Base-by-base conservation (phyloP, 2,888 invertebrate species). In the Biston betularia region DNA sequence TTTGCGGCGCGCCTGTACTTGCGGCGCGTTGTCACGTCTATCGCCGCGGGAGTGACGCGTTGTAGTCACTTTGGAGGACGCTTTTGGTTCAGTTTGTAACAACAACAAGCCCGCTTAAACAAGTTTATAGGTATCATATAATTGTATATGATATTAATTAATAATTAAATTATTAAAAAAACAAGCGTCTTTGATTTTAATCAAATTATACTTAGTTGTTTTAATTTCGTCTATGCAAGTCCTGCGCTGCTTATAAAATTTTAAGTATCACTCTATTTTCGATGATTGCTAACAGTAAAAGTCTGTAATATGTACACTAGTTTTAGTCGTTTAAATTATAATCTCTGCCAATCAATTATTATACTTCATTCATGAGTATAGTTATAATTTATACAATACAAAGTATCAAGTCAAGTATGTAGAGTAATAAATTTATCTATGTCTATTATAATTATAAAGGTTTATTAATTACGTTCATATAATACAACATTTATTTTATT, bases 1-100 rank as follows among this genome's bases (percentile, higher is more conserved):
- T 92, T 92, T 93, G 93, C 89, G 92, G 93, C 88, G 87, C 86
- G 91, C 87, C 90, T 86, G 89, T 88, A 88, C 89, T 91, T 88
- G 90, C 79, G 84, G 88, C 88, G 84, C 83, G 87, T 87, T 89
- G 92, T 91, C 92, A 90, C 89, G 90, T 91, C 90, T 89, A 88
- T 92, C 88, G 86, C 86, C 84, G 79, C 82, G 77, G 73, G 75
- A 77, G 76, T 75, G 75, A 76, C 75, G 76, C 48, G 68, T 63
- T 57, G 61, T 68, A 65, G 58, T 73, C 78, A 73, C 54, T 73
- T 77, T 77, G 67, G 74, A 70, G 78, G 75, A 78, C 70, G 74
- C 71, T 76, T 81, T 77, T 75, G 73, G 75, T 77, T 76, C 69
- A 75, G 74, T 70, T 71, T 66, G 15, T 66, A 33, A 60, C 70